Evolutionary conservation across 2,113 vertebrate genomes (phyloP).

Genomic region (Herpetotheres cachinnans): DNA sequence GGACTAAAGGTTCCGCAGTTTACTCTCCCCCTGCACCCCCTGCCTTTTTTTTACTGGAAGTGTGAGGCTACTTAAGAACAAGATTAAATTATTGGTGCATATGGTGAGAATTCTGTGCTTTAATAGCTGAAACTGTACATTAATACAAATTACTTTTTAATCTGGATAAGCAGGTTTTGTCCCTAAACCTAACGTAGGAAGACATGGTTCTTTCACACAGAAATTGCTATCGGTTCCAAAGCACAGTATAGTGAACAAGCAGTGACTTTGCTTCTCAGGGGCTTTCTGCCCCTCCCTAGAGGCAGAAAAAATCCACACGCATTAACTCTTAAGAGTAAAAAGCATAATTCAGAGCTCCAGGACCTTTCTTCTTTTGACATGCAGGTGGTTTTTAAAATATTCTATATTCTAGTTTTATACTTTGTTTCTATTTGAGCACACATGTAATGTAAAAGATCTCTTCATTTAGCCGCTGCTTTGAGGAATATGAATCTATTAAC

Average conservation of each 20-base stretch:
- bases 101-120: slow-evolving; percentile 26
- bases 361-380: background rate
- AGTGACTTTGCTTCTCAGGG: background rate
- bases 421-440: background rate
- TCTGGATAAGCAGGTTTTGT: slow-evolving; percentile 4
- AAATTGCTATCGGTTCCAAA: background rate
- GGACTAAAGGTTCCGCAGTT: slow-evolving; percentile 70
- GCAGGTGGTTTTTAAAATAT: background rate
- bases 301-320: background rate
- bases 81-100: slow-evolving; percentile 59
- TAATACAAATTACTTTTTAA: slow-evolving; percentile 8
- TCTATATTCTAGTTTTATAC: background rate
- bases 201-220: background rate
- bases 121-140: background rate
- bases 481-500: background rate
- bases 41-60: slow-evolving; percentile 55
- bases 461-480: background rate
- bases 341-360: background rate
- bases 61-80: slow-evolving; percentile 60
- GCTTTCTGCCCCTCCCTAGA: background rate
- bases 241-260: background rate
- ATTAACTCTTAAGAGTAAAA: background rate
- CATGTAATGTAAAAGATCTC: background rate
- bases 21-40: background rate
- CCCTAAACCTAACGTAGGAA: background rate